A percentile compares a stretch with the other conserved stretches of the same genome.
Conservation (phyloP, 2,797 vertebrate species). For the Channa striata region DNA sequence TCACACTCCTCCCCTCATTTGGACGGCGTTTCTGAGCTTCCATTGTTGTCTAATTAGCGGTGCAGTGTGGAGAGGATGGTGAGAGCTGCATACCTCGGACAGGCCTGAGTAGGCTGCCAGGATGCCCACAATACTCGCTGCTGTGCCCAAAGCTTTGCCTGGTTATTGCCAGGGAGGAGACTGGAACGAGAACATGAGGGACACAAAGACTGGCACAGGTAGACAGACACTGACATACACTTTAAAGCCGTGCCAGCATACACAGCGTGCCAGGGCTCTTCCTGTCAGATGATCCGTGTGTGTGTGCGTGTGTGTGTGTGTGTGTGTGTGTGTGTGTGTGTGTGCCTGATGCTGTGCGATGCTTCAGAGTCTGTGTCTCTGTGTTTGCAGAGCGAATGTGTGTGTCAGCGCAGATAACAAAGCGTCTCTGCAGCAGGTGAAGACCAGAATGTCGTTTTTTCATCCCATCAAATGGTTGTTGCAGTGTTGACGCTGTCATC, state of each 20-base stretch:
- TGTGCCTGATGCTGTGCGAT: too few species aligned
- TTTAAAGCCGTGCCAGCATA: constrained; percentile 65
- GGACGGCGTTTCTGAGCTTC: constrained; percentile 25
- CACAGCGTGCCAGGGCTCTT: constrained; percentile 55
- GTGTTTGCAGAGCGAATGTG: constrained; percentile 38
- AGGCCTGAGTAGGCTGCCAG: constrained; percentile 49
- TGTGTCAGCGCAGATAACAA: constrained; percentile 62
- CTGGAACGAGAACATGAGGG: constrained; percentile 48
- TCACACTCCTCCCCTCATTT: constrained; percentile 31
- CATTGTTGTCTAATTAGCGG: constrained; percentile 73
- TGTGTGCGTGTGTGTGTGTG: constrained; percentile 30
- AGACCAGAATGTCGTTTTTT: constrained; percentile 53
- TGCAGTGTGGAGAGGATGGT: constrained; percentile 48
- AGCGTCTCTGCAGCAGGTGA: constrained; percentile 46
- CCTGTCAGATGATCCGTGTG: constrained; percentile 46
- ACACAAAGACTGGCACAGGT: constrained; percentile 70
- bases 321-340: constrained; percentile 15
- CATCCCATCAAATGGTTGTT: constrained; percentile 39
- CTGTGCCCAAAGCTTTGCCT: constrained; percentile 50
- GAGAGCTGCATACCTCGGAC: constrained; percentile 51
- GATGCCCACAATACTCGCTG: constrained; percentile 55
- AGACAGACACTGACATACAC: constrained; percentile 61
- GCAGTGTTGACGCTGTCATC: constrained; percentile 1
- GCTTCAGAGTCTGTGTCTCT: constrained; percentile 10
- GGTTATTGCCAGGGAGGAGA: constrained; percentile 56